Conservation (phyloP, 2,113 vertebrate species). For the Jacana jacana region DNA sequence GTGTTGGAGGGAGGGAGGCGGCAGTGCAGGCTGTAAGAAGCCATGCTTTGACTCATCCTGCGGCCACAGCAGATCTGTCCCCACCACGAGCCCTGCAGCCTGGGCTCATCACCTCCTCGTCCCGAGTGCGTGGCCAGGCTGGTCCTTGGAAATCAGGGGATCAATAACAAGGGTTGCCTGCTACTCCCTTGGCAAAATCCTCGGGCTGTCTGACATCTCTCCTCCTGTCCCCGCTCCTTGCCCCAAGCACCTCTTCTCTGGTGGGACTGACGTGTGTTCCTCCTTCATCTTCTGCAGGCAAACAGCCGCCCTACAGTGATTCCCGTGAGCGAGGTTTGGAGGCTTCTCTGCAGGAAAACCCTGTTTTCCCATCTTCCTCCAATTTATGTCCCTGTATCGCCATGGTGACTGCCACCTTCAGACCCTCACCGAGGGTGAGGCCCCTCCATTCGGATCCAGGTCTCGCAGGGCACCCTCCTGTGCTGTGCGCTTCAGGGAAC, state of each 20-base stretch:
- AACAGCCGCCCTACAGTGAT: background rate
- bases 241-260: background rate
- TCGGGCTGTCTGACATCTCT: background rate
- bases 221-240: background rate
- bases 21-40: background rate
- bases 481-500: background rate
- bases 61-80: background rate
- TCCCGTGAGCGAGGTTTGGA: background rate
- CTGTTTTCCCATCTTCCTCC: background rate
- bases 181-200: background rate
- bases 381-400: background rate
- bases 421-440: background rate
- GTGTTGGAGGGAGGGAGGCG: background rate
- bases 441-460: background rate
- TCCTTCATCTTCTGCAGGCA: background rate
- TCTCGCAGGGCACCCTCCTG: background rate
- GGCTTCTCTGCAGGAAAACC: background rate
- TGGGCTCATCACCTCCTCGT: background rate
- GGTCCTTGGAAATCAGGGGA: background rate
- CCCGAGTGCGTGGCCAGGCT: rapidly evolving
- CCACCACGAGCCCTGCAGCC: background rate
- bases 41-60: background rate
- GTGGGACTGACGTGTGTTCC: background rate
- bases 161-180: background rate
- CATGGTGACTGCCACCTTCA: background rate